These are phyloP conservation scores for Vulpes vulpes DNA, from an alignment of 2,113 vertebrate species.

Conservation along the genomic window DNA sequence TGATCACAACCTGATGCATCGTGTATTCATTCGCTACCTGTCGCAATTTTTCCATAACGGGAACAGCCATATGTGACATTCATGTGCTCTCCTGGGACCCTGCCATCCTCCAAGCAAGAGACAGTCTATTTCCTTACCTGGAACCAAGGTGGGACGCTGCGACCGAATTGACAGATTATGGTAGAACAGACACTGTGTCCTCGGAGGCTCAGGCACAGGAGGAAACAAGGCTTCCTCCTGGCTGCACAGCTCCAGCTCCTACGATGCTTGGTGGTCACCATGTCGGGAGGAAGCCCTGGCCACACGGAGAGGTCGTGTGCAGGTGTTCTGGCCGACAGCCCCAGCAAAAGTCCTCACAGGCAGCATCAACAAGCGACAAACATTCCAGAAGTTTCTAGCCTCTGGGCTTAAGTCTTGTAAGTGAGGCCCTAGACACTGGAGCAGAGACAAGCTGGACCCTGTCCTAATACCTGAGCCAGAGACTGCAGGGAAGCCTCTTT, in stretches of 20 bases:
- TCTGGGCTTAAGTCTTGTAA: not conserved
- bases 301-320: not conserved
- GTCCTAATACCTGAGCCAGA: not conserved
- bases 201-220: not conserved
- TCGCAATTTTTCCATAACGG: accelerated
- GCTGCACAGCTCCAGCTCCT: accelerated
- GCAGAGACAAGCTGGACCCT: not conserved
- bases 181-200: accelerated
- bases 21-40: accelerated
- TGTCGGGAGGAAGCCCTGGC: not conserved
- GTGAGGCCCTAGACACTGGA: not conserved
- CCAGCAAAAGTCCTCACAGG: not conserved
- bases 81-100: accelerated
- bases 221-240: accelerated
- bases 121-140: not conserved
- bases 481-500: accelerated
- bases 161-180: accelerated
- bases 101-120: too few species aligned
- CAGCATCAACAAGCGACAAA: not conserved
- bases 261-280: accelerated
- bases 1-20: accelerated
- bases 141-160: not conserved
- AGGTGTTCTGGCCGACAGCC: accelerated
- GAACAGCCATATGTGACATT: accelerated
- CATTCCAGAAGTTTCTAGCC: not conserved